Evolutionary conservation across 2,888 invertebrate species (phyloP), one percentile per base, ranked within the genome.

Genomic region (Mayetiola destructor): DNA sequence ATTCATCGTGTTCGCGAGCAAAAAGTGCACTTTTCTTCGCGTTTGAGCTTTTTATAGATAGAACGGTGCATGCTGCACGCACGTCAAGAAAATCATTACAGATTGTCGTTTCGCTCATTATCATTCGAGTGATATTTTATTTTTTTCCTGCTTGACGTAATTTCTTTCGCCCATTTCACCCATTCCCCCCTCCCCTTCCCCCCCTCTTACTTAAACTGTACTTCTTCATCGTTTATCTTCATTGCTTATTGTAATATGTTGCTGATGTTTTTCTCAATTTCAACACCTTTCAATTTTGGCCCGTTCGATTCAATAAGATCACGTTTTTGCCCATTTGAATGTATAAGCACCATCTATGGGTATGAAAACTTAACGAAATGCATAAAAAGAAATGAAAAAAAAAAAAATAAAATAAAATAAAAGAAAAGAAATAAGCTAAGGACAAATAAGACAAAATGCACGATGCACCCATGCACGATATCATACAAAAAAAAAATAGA

Each of bases 31-130:
- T 32, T 32, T 32, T 32, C 10, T 32, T 32, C 10, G 6, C 32
- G 32, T 10, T 32, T 40, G n/a, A n/a, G n/a, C n/a, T n/a, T n/a
- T n/a, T n/a, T n/a, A n/a, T n/a, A n/a, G n/a, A 14, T 40, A 20
- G 23, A 40, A 40, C 10, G 40, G 23, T 21, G n/a, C n/a, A n/a
- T 40, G 40, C 23, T 23, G 12, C 40, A 40, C 40, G 40, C 21
- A 21, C 40, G 3, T 5, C n/a, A 10, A 10, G 8, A 40, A 40
- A 40, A 40, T 40, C 40, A 40, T 40, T 40, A 40, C 40, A 40
- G 23, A 40, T 40, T 40, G 40, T 40, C 40, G 40, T 40, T 40
- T 40, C 40, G 40, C 23, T 40, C 23, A 40, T 40, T 40, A 23
- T 40, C 23, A 40, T 23, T 40, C 4, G 23, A 40, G 21, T 40